Evolutionary conservation across 30 jellyfish, hydroid and myxozoan species (phyloP), one percentile per base, ranked within the genome.

Genomic region (Sanderia malayensis): DNA sequence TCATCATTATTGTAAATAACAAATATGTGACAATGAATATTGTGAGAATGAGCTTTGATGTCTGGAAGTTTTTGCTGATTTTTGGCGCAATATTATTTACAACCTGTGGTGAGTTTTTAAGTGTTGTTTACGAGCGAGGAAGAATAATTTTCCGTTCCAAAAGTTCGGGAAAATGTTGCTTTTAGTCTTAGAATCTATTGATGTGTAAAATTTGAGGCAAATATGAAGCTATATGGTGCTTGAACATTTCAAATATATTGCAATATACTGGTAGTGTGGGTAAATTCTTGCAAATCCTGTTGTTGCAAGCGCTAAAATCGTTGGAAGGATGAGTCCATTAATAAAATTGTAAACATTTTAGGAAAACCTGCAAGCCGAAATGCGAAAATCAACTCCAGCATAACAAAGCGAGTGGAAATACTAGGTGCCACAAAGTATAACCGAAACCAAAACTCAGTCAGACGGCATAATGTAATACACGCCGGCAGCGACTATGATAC

Each of bases 391-490:
- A 68, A 65, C 25, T 18, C 30, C 41, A 71, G 46, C 52, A 71
- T 82, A 17, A 68, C 31, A 11, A 82, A 82, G 34, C 23, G 94
- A 47, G 94, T 82, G 9, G 94, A 82, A 61, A 82, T 82, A 17
- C 33, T 68, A 53, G 82, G 68, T 22, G 71, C 28, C 2, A 70
- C 63, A 19, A 22, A 37, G 6, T 37, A 37, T 13, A 37, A 37
- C 13, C 41, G 15, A 52, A 28, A 76, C 31, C 62, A 45, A 61
- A 75, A 28, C 19, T 70, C 94, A 27, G 15, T 59, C 1, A 30
- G 96, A 47, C 57, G 99, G 26, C 99, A 93, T 75, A 84, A 81
- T 67, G 99, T 93, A 61, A 86, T 93, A 32, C 99, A 93, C 71
- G 92, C 88, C 0, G 81, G 93, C 31, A 59, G 52, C 26, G 99